These are phyloP conservation scores for Rhinolophus ferrumequinum DNA, from an alignment of 2,113 vertebrate genomes.

Conservation along the genomic window DNA sequence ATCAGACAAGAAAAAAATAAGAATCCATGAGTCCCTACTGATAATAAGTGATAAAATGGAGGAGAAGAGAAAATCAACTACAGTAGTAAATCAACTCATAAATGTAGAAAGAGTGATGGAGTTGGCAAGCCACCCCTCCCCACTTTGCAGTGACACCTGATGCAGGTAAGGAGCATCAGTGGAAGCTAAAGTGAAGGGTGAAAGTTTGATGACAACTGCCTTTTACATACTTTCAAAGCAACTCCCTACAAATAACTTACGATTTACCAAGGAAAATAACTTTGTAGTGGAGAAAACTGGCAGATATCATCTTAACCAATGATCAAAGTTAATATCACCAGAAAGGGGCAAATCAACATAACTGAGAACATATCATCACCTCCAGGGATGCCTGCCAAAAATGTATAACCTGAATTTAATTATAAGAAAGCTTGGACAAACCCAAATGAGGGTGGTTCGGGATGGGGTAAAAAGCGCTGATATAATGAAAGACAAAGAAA, in stretches of 20 bases:
- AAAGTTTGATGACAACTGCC: background rate
- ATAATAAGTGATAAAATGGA: background rate
- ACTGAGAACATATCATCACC: no score
- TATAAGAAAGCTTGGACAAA: background rate
- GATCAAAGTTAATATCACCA: background rate
- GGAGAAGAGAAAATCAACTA: background rate
- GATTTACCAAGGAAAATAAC: background rate
- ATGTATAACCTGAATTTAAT: background rate
- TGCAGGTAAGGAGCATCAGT: no score
- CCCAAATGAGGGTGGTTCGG: background rate
- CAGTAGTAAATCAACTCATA: background rate
- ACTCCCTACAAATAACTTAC: background rate
- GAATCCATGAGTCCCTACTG: background rate
- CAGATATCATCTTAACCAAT: background rate
- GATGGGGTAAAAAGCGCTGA: background rate
- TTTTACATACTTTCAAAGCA: background rate
- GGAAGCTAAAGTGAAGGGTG: no score
- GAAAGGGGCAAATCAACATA: background rate
- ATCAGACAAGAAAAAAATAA: background rate
- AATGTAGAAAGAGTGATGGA: background rate
- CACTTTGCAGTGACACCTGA: accelerated
- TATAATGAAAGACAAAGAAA: background rate
- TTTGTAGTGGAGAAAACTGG: background rate
- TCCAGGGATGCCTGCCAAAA: background rate
- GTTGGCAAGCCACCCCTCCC: no score